A percentile compares a stretch with the other conserved stretches of the same genome.
phyloP scores from a whole-genome alignment of 2,888 invertebrate species.

The Notodonta dromedarius region DNA sequence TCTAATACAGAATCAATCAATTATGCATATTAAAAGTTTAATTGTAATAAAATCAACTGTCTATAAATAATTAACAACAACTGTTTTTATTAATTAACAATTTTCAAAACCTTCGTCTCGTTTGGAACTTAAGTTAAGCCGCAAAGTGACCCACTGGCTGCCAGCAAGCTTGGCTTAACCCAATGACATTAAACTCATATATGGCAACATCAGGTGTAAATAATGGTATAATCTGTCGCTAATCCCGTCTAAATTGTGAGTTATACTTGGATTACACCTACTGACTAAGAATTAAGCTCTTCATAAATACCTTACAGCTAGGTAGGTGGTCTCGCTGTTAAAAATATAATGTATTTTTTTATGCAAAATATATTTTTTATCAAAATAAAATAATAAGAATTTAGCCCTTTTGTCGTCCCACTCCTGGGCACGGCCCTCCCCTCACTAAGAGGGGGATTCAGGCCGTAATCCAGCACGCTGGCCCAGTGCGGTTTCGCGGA shows the following conservation, averaged over 20 bases:
- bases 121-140: background rate
- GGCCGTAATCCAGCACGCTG: too few species aligned
- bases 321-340: background rate
- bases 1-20: background rate
- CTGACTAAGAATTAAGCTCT: background rate
- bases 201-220: conserved; percentile 5
- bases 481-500: too few species aligned
- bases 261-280: conserved; percentile 5
- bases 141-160: background rate
- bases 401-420: too few species aligned
- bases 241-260: background rate
- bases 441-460: too few species aligned
- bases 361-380: too few species aligned
- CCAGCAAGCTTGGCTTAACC: conserved; percentile 2
- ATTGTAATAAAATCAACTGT: background rate
- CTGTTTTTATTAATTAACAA: too few species aligned
- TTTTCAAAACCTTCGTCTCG: background rate
- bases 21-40: background rate
- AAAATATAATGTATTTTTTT: too few species aligned
- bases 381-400: too few species aligned
- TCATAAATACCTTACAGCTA: background rate
- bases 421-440: too few species aligned
- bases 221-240: conserved; percentile 2
- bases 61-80: background rate
- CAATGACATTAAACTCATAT: conserved; percentile 8